Conservation (phyloP, 64 coral and sea anemone species). For the Stylophora pistillata region DNA sequence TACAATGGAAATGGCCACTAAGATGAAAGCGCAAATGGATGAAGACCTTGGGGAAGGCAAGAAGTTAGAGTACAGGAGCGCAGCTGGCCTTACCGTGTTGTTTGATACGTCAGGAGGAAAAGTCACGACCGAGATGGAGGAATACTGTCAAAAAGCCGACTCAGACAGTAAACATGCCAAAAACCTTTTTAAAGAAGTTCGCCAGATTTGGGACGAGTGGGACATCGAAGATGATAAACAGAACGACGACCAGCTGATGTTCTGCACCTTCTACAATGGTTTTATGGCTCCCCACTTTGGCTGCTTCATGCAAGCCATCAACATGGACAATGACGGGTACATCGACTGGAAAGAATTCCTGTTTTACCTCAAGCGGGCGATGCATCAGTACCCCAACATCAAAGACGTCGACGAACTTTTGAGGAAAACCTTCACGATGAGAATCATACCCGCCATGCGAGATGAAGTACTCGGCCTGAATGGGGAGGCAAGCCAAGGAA, state of each 20-base stretch:
- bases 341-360: constrained; percentile 83
- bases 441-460: constrained; percentile 73
- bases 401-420: constrained; percentile 57
- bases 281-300: constrained; percentile 74
- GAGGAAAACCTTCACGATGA: constrained; percentile 50
- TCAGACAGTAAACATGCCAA: not conserved
- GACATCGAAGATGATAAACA: constrained; percentile 29
- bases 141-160: not conserved
- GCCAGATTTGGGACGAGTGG: constrained; percentile 59
- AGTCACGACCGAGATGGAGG: not conserved
- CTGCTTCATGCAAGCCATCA: constrained; percentile 60
- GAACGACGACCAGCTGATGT: constrained; percentile 42
- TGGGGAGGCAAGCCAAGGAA: not conserved
- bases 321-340: constrained; percentile 67
- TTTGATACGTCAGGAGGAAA: constrained; percentile 40
- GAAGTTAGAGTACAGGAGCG: constrained; percentile 52
- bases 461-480: constrained; percentile 11
- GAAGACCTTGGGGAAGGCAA: constrained; percentile 12
- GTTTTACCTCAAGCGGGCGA: constrained; percentile 70
- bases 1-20: constrained; percentile 13
- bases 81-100: constrained; percentile 32
- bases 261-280: constrained; percentile 74
- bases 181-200: constrained; percentile 37
- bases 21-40: constrained; percentile 20
- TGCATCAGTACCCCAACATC: constrained; percentile 59